Conservation (phyloP, 2,113 vertebrate species). For the Eurypyga helias region DNA sequence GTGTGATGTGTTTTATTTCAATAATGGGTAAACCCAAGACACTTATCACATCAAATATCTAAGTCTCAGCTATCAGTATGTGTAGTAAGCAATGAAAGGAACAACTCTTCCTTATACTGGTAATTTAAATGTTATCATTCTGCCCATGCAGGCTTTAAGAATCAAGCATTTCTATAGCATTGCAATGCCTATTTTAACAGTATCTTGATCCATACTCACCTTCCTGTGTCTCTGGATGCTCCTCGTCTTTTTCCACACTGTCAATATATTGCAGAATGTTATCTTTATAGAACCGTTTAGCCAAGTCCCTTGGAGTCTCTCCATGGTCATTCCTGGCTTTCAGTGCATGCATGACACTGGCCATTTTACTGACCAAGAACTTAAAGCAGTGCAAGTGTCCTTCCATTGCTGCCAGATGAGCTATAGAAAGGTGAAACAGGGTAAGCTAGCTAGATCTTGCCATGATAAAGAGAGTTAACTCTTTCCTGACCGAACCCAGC, state of each 20-base stretch:
- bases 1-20: background rate
- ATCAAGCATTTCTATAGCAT: background rate
- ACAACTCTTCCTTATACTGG: background rate
- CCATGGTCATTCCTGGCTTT: slow-evolving; percentile 82
- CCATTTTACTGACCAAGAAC: slow-evolving; percentile 77
- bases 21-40: background rate
- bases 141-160: background rate
- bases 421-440: slow-evolving; percentile 48
- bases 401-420: slow-evolving; percentile 82
- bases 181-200: background rate
- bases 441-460: too few species aligned
- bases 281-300: slow-evolving; percentile 79
- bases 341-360: slow-evolving; percentile 21
- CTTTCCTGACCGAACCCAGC: too few species aligned
- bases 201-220: slow-evolving; percentile 64
- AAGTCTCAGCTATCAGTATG: background rate
- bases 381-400: slow-evolving; percentile 84
- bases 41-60: background rate
- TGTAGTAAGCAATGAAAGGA: background rate
- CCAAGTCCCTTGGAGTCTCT: slow-evolving; percentile 80
- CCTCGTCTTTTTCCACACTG: slow-evolving; percentile 48
- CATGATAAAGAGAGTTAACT: too few species aligned
- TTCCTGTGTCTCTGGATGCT: slow-evolving; percentile 60
- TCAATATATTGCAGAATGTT: slow-evolving; percentile 76
- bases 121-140: background rate